These are phyloP conservation scores for Gymnodraco acuticeps DNA, from an alignment of 2,797 vertebrate species.

Conservation along the genomic window DNA sequence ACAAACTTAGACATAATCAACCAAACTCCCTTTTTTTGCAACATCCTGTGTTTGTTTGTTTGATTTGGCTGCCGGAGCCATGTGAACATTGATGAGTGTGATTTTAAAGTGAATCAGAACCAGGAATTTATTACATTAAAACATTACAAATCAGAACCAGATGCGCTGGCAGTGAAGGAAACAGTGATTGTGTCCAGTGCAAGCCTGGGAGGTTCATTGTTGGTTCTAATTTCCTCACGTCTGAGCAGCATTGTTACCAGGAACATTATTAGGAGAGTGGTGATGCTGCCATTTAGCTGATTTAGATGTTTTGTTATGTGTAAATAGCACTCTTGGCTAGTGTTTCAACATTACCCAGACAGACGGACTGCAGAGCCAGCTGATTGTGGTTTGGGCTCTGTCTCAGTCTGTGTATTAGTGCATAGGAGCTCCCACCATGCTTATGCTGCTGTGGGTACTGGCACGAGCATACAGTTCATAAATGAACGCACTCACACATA, in stretches of 20 bases:
- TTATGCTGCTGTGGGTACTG: slow-evolving; percentile 49
- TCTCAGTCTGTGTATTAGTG: slow-evolving; percentile 46
- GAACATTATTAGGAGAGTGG: slow-evolving; percentile 39
- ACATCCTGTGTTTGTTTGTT: slow-evolving; percentile 78
- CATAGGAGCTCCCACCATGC: slow-evolving; percentile 40
- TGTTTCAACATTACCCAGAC: slow-evolving; percentile 46
- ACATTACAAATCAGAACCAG: slow-evolving; percentile 66
- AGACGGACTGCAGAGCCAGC: slow-evolving; percentile 51
- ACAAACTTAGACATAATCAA: slow-evolving; percentile 48
- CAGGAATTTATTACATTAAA: slow-evolving; percentile 65
- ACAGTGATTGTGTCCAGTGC: slow-evolving; percentile 51
- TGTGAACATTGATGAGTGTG: slow-evolving; percentile 69
- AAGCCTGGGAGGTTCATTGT: slow-evolving; percentile 52
- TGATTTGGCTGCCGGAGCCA: slow-evolving; percentile 63
- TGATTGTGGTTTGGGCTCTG: slow-evolving; percentile 68
- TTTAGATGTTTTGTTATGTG: slow-evolving; percentile 30
- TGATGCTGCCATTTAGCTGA: slow-evolving; percentile 39
- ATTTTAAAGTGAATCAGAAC: slow-evolving; percentile 59
- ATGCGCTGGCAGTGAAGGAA: slow-evolving; percentile 50
- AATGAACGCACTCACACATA: slow-evolving; percentile 24
- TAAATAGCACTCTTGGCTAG: slow-evolving; percentile 47
- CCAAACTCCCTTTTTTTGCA: slow-evolving; percentile 34
- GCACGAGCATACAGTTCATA: slow-evolving; percentile 45
- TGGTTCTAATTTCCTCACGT: slow-evolving; percentile 57
- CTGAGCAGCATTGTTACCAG: slow-evolving; percentile 44